Base-by-base conservation (phyloP, 1,140 invertebrate genomes). In the Lysiphlebus fabarum region DNA sequence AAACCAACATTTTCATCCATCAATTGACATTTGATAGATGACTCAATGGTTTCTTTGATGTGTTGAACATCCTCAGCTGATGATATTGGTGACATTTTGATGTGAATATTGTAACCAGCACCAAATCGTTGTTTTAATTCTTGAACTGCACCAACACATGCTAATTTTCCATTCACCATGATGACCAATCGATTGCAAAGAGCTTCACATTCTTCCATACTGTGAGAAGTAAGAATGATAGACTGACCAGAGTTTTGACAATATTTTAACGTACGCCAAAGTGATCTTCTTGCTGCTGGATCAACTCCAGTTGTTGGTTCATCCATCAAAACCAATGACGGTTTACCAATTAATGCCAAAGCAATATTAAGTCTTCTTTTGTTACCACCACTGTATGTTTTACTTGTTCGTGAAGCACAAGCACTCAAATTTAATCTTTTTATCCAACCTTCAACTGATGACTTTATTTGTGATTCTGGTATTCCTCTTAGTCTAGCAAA, bases 361-460 rank as follows among this genome's bases (percentile, higher is more conserved):
- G 95, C 95, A 41, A 95, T 93, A 64, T 92, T 96, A 26, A 99
- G 77, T 75, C 98, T 97, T 44, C 96, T 83, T 73, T 96, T 97
- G 65, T 97, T 99, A 0, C 96, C 96, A 10, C 93, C 93, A 71
- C 92, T 95, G 68, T 89, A 90, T 11, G 77, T 79, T 37, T 73
- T 73, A 67, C 81, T 82, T 38, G 76, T 74, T 43, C 81, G 75
- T 42, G 70, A 65, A n/a, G 77, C 78, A 55, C 76, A 81, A 6
- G 65, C 63, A 42, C 70, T 74, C 41, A 78, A 70, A 69, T 76
- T 76, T 41, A 81, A 66, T 77, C 80, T 73, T 67, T 74, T 69
- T 43, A 80, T 73, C 78, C 78, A 81, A 47, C 75, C 79, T 54
- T 81, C 72, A 10, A 82, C 78, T 67, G 83, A 77, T 38, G 70